Percentiles rank a stretch among this genome's conserved stretches.
phyloP scores from a whole-genome alignment of 2,888 invertebrate species.

The Melanchra persicariae region DNA sequence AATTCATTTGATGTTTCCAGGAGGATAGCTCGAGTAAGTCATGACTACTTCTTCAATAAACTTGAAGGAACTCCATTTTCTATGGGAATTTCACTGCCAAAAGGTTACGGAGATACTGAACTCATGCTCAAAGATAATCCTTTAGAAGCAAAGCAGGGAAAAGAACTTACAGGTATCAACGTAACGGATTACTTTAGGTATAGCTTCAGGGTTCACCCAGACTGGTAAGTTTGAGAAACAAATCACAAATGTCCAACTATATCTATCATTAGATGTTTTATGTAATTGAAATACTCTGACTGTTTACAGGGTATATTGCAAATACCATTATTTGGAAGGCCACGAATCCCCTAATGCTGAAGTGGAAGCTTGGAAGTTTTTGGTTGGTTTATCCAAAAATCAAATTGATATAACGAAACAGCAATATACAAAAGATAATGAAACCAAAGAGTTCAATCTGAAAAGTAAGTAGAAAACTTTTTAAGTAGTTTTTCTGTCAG shows the following conservation, averaged over 20 bases:
- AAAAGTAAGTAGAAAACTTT: constrained; percentile 74
- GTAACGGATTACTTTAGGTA: constrained; percentile 94
- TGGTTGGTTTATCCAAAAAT: constrained; percentile 91
- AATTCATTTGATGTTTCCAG: constrained; percentile 66
- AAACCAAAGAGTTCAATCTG: constrained; percentile 69
- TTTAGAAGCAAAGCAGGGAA: constrained; percentile 92
- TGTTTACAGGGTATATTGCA: constrained; percentile 94
- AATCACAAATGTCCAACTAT: not conserved
- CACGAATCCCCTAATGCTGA: constrained; percentile 94
- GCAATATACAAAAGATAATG: constrained; percentile 80
- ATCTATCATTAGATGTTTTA: not conserved
- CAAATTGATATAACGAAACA: constrained; percentile 84
- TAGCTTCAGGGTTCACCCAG: constrained; percentile 95
- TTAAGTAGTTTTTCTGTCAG: not conserved
- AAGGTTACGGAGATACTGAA: constrained; percentile 94
- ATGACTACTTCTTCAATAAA: constrained; percentile 96
- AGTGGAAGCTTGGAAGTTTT: constrained; percentile 94
- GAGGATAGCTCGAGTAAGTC: constrained; percentile 94
- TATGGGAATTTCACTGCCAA: constrained; percentile 95
- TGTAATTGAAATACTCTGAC: not conserved
- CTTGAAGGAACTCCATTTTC: constrained; percentile 96
- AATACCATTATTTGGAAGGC: constrained; percentile 95
- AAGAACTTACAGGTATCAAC: constrained; percentile 92
- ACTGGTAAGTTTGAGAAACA: constrained; percentile 92
- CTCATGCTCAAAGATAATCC: constrained; percentile 95